phyloP scores from a whole-genome alignment of 2,888 invertebrate species.

The Eutolmus rufibarbis region DNA sequence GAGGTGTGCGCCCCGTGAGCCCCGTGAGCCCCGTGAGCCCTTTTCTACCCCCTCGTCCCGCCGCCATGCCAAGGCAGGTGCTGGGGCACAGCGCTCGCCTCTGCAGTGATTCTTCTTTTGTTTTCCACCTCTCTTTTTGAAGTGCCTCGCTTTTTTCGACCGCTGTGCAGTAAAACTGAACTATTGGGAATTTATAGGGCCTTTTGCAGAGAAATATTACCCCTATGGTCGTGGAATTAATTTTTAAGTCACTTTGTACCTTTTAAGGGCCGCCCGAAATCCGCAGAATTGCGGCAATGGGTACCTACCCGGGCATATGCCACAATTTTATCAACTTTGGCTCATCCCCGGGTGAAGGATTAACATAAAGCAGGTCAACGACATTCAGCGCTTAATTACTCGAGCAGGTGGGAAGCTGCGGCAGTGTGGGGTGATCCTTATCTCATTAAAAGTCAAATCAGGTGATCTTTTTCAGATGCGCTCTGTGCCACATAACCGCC shows the following conservation, averaged over 20 bases:
- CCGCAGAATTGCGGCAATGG: background rate
- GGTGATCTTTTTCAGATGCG: background rate
- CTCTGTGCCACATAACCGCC: background rate
- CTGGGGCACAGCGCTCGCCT: background rate
- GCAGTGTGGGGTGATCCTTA: background rate
- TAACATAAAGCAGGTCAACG: background rate
- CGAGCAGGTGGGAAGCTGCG: background rate
- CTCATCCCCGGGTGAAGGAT: background rate
- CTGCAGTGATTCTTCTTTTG: conserved; percentile 18
- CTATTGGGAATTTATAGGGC: background rate
- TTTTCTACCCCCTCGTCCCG: background rate
- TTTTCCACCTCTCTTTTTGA: background rate
- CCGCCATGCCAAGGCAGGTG: background rate
- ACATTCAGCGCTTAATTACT: background rate
- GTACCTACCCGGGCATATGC: background rate
- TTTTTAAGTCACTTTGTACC: background rate
- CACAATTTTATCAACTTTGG: background rate
- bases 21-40: no score
- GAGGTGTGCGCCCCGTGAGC: conserved; percentile 3
- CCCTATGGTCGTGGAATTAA: background rate
- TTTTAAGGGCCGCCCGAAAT: background rate
- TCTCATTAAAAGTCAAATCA: background rate
- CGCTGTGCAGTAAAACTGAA: background rate
- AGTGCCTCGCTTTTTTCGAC: background rate
- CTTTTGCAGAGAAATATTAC: background rate